These are phyloP conservation scores for Trachops cirrhosus DNA, from an alignment of 2,797 vertebrate species.

Conservation along the genomic window DNA sequence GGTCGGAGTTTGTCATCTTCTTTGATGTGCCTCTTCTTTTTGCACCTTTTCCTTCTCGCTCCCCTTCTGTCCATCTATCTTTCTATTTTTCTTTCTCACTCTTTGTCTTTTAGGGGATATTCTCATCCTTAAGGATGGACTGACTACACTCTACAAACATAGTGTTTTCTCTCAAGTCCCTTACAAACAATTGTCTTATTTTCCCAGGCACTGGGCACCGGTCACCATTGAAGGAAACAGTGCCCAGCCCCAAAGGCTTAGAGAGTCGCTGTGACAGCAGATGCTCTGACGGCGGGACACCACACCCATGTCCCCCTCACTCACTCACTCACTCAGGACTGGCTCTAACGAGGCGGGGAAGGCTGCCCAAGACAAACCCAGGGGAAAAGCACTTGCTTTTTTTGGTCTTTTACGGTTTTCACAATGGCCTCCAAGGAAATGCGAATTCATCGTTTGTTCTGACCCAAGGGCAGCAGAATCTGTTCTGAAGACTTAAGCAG, in stretches of 20 bases:
- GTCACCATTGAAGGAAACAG: background rate
- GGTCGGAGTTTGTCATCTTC: constrained; percentile 11
- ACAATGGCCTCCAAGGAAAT: constrained; percentile 51
- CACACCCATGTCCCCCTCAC: background rate
- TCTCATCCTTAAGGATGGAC: background rate
- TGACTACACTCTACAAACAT: background rate
- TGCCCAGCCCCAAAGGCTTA: background rate
- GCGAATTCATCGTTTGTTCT: constrained; percentile 50
- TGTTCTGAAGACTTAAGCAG: constrained; percentile 57
- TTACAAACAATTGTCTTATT: constrained; percentile 54
- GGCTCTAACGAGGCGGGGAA: background rate
- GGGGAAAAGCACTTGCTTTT: constrained; percentile 35
- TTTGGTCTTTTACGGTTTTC: constrained; percentile 21
- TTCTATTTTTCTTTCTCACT: background rate
- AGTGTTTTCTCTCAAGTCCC: background rate
- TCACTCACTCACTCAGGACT: background rate
- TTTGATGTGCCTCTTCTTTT: background rate
- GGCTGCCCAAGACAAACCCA: background rate
- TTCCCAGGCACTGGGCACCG: background rate
- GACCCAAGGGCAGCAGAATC: constrained; percentile 55
- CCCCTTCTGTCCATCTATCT: background rate
- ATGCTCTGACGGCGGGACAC: constrained; percentile 28
- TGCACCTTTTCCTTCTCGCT: background rate
- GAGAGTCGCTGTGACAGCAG: background rate
- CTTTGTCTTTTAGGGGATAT: background rate